Base-by-base conservation (phyloP, 2,113 vertebrate genomes). In the Megaptera novaeangliae region DNA sequence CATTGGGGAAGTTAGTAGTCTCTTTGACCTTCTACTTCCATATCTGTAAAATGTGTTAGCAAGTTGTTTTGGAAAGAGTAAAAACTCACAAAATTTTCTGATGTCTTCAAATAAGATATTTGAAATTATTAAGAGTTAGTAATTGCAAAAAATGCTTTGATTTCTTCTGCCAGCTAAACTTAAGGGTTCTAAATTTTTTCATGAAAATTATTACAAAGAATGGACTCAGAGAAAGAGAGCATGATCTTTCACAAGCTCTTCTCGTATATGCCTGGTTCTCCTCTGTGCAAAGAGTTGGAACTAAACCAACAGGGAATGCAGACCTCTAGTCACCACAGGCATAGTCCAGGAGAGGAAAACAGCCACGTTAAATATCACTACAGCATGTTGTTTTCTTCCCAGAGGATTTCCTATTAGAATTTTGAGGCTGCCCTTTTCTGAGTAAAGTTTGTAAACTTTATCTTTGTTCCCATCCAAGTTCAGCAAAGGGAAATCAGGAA, bases 361-460 rank as follows among this genome's bases (percentile, higher is more conserved):
- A 72, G 12, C 36, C 25, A 49, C 11, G 0, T 68, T 84, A 39
- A 63, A 13, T 75, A 6, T n/a, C 14, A 23, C n/a, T 88, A 36
- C 14, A 25, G 1, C 34, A 15, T 61, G 39, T 27, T 68, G 2
- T 61, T 88, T 81, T 81, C 41, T 84, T 88, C 59, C 72, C 34
- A 85, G 80, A 85, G 34, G 66, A 72, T 57, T 94, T 90, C 39
- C 75, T 15, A 15, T 96, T 41, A 74, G 95, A 96, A 97, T 95
- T 31, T 29, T 69, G 29, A 97, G 66, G 55, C 77, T 96, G 49
- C 8, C 25, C 7, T 89, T 91, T 93, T 81, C 34, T 52, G 78
- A 80, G 25, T 94, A n/a, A 82, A 77, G 44, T 78, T 95, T 95
- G 41, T 61, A 78, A 94, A 69, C 27, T 66, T 94, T 41, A 46